Base-by-base conservation (phyloP, 2,113 vertebrate species). In the Kryptolebias marmoratus region DNA sequence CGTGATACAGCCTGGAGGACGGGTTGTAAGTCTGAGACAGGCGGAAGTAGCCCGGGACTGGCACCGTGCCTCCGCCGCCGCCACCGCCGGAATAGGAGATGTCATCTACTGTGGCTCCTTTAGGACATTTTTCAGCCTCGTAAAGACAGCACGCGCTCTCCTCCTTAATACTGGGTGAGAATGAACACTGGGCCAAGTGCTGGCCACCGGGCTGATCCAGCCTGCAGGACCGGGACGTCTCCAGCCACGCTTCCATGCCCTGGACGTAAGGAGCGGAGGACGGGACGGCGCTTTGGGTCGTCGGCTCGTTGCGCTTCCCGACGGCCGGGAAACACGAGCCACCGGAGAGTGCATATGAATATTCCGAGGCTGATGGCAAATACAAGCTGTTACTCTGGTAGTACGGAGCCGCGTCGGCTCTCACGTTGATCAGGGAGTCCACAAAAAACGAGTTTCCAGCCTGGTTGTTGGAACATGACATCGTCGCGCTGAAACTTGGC, bases 381-480 rank as follows among this genome's bases (percentile, higher is more conserved):
- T 97, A 99, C 81, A 97, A 90, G 58, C 96, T 94, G 84, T 94
- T 93, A 92, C 94, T 94, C 88, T 94, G 95, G 91, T 97, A 97
- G 91, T 96, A 98, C 58, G 95, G 92, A 71, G 93, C 95, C 61
- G 94, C 89, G 89, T 97, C 96, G 88, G 94, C 92, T 93, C 97
- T 95, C 57, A 94, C 94, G 94, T 95, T 97, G 94, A 99, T 99
- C 90, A 99, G 84, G 49, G 98, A 97, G 92, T 99, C 97, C 89
- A 99, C 98, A 90, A 99, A 94, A 95, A 99, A 99, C 39, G 98
- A 96, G 90, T 97, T 99, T 90, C 96, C 96, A 91, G 96, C 95
- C 77, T 97, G 95, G 92, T 95, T 97, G 95, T 97, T 96, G 86
- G 97, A 97, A 95, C 96, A 98, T 96, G 98, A 97, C 97, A 99